Percentiles rank a stretch among this genome's conserved stretches.
Conservation (phyloP, 2,888 invertebrate genomes). For the Lithosia quadra region DNA sequence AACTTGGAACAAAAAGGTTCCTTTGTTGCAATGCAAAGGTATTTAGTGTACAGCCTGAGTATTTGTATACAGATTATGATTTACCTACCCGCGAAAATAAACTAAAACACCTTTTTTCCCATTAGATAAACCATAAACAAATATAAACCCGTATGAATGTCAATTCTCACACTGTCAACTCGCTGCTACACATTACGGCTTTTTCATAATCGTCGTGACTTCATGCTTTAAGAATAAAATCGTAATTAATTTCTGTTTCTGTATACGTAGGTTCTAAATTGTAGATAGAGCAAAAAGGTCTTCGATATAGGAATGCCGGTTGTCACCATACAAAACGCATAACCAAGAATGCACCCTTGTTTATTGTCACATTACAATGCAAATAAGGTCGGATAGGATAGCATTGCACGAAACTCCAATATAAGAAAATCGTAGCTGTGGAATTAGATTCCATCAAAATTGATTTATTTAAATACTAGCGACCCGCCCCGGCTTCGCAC, state of each 20-base stretch:
- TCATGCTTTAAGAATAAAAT: neutral
- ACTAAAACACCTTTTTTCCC: neutral
- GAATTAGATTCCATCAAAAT: neutral
- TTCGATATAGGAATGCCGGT: neutral
- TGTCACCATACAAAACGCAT: neutral
- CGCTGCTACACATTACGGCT: neutral
- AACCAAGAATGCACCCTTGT: constrained; percentile 1
- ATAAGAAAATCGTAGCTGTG: no score
- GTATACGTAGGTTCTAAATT: neutral
- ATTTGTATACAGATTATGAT: constrained; percentile 16
- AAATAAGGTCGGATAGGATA: neutral
- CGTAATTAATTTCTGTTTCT: neutral
- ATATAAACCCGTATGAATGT: neutral
- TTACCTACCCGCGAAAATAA: constrained; percentile 15
- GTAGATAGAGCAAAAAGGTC: neutral
- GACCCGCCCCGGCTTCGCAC: no score
- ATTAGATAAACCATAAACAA: neutral
- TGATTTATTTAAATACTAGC: no score
- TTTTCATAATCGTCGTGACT: neutral
- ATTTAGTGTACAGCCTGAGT: constrained; percentile 24
- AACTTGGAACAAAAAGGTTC: constrained; percentile 49
- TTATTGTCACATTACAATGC: neutral
- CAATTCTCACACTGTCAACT: neutral
- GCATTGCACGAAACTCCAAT: neutral
- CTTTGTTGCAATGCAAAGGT: constrained; percentile 38